phyloP scores from a whole-genome alignment of 2,888 invertebrate genomes.

The Trissolcus brochymenae region DNA sequence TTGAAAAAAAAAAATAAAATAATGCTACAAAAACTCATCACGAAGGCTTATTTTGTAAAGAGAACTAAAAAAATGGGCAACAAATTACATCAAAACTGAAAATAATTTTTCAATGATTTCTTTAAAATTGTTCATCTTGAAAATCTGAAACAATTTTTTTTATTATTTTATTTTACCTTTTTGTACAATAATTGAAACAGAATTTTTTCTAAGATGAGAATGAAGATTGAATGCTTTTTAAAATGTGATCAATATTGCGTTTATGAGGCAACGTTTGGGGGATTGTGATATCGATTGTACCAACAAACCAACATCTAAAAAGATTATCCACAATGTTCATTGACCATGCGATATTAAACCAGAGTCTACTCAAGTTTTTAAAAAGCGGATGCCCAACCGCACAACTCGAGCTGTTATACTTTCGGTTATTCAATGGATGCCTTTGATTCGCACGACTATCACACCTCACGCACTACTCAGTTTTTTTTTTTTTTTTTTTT shows the following conservation, averaged over 20 bases:
- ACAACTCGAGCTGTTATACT: constrained; percentile 28
- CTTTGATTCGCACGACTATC: constrained; percentile 42
- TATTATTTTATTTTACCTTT: too few species aligned
- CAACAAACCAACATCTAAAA: constrained; percentile 17
- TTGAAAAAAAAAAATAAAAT: constrained; percentile 12
- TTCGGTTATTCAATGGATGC: constrained; percentile 26
- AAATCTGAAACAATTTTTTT: too few species aligned
- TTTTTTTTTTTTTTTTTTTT: too few species aligned
- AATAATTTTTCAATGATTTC: neutral
- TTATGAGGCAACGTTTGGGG: too few species aligned
- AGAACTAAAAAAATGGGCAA: too few species aligned
- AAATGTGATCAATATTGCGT: too few species aligned
- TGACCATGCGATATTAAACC: constrained; percentile 35
- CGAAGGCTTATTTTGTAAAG: constrained; percentile 1
- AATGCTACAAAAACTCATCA: constrained; percentile 2
- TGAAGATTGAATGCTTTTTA: too few species aligned
- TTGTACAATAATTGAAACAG: too few species aligned
- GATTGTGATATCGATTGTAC: constrained; percentile 6
- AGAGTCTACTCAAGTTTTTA: constrained; percentile 27
- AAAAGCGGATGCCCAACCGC: constrained; percentile 35
- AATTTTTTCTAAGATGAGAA: too few species aligned
- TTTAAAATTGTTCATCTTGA: too few species aligned
- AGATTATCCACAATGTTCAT: constrained; percentile 39
- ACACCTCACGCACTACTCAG: neutral
- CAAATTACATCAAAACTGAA: neutral